Evolutionary conservation across 2,797 vertebrate genomes (phyloP), one percentile per base, ranked within the genome.

Genomic region (Chrysocyon brachyurus): DNA sequence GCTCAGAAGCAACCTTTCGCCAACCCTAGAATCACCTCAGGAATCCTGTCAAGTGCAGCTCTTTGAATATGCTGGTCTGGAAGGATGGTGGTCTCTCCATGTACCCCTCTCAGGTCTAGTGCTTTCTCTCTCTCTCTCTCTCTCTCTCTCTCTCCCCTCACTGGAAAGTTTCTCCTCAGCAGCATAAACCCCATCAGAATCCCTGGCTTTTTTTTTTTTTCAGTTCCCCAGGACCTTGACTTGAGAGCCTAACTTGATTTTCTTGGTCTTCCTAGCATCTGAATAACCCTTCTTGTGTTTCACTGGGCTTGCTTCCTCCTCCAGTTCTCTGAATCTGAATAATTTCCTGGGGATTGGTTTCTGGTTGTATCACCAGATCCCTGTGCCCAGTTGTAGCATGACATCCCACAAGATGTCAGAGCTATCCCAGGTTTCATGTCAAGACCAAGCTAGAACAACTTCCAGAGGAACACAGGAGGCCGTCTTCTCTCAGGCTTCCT

Each of bases 1-100:
- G 81, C 77, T 97, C 81, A 59, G 81, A 90, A 91, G 72, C 68
- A 33, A 61, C 78, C 40, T 92, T 95, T 90, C 59, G 21, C 31
- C 46, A 85, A 89, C 66, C 90, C n/a, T 79, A 73, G 82, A 56
- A 36, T 90, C 26, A 84, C 52, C 68, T 81, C 46, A 31, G 26
- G 63, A 72, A 70, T 88, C 68, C 40, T 40, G 22, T 86, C 28
- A 64, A 75, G 63, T 21, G 12, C 46, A 78, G 61, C 28, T 82
- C 56, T 96, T 94, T 82, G 93, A 91, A 85, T 49, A 46, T 2
- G 1, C n/a, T 31, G 14, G 26, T 93, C 49, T 68, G 40, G 64
- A 87, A 95, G 9, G 56, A 63, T 68, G 73, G 28, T 52, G 40
- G 17, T 88, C 57, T 81, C 64, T 22, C 33, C 15, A 19, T 16